A percentile compares a stretch with the other conserved stretches of the same genome.
phyloP scores from a whole-genome alignment of 2,888 invertebrate species.

The Scaptomyza cyrtandrae region DNA sequence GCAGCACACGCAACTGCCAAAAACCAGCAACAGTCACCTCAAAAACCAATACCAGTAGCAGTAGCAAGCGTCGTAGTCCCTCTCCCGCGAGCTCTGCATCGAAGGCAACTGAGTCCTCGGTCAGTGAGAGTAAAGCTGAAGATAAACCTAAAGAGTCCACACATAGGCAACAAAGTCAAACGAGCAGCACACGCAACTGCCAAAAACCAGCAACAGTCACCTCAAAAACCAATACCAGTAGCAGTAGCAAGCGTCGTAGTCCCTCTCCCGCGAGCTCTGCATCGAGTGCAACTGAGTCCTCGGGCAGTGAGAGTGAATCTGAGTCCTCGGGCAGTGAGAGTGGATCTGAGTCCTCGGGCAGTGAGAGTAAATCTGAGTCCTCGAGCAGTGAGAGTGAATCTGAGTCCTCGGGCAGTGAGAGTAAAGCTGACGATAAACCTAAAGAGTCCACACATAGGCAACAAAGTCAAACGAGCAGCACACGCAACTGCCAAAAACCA shows the following conservation, averaged over 20 bases:
- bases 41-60: neutral
- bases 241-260: no score
- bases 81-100: slow-evolving; percentile 27
- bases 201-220: no score
- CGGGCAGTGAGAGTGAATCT: slow-evolving; percentile 95
- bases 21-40: slow-evolving; percentile 24
- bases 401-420: no score
- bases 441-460: slow-evolving; percentile 2
- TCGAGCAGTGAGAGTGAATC: no score
- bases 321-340: no score
- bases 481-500: slow-evolving; percentile 51
- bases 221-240: no score
- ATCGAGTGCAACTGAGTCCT: neutral
- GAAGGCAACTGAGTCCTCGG: neutral
- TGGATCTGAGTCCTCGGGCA: no score
- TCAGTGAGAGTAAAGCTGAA: slow-evolving; percentile 15
- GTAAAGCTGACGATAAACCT: slow-evolving; percentile 83
- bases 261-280: no score
- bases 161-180: no score
- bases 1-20: slow-evolving; percentile 42
- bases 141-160: no score
- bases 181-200: no score
- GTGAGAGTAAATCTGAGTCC: no score
- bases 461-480: neutral
- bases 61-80: neutral